phyloP scores from a whole-genome alignment of 2,797 vertebrate genomes.

The Xyrichtys novacula region DNA sequence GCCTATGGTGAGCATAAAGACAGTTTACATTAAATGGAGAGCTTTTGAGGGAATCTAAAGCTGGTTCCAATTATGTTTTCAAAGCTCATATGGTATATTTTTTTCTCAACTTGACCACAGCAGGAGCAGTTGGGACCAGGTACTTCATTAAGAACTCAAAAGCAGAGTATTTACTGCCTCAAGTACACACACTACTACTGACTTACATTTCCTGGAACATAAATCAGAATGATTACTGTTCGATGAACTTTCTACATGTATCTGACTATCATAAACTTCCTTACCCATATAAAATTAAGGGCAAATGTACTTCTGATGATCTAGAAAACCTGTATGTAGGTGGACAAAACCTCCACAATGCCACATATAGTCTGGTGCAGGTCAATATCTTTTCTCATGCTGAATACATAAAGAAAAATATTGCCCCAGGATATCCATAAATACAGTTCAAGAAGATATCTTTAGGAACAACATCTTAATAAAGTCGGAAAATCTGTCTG shows the following conservation, averaged over 20 bases:
- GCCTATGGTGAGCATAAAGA: constrained; percentile 48
- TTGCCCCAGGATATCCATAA: no score
- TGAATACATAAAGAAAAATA: constrained; percentile 3
- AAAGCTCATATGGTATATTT: constrained; percentile 60
- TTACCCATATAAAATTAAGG: background rate
- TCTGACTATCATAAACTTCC: background rate
- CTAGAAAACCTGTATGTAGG: background rate
- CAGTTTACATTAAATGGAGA: constrained; percentile 52
- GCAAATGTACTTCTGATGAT: no score
- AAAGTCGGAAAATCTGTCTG: background rate
- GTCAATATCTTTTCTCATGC: background rate
- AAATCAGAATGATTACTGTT: background rate
- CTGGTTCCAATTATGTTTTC: constrained; percentile 76
- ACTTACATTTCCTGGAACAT: constrained; percentile 4
- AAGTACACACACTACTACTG: constrained; percentile 26
- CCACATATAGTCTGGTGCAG: constrained; percentile 1
- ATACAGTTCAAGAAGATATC: background rate
- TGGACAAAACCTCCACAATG: background rate
- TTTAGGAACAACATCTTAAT: background rate
- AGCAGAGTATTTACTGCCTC: constrained; percentile 46
- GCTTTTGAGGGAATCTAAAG: constrained; percentile 60
- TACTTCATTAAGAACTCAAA: constrained; percentile 24
- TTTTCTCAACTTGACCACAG: constrained; percentile 58
- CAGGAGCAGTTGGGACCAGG: constrained; percentile 34
- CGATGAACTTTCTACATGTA: background rate